Base-by-base conservation (phyloP, 2,797 vertebrate genomes). In the Smutsia temminckii region DNA sequence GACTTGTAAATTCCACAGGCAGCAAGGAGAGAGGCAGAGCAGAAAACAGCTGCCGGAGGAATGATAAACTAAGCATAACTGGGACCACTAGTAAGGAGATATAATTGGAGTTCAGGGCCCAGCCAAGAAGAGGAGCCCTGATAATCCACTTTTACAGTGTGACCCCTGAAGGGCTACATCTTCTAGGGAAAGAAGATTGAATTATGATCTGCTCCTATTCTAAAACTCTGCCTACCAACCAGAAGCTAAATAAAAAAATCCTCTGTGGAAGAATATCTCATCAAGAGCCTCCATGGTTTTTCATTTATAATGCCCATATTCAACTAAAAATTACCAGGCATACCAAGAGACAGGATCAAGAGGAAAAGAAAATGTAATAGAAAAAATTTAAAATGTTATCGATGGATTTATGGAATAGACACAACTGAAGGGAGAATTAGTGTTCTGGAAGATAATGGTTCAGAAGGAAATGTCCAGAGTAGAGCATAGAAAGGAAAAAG, bases 311-410 rank as follows among this genome's bases (percentile, higher is more conserved):
- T 89, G 29, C 25, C 27, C 57, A 74, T 21, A 90, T 69, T 66
- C 89, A 80, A 55, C 71, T 66, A 81, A 91, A 97, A 94, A 64
- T 88, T 53, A 74, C 34, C 40, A 80, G 29, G 17, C 71, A 88
- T 71, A 89, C 7, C 37, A 80, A 91, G 42, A 91, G 29, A 46
- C 6, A 91, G 16, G 37, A 83, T 21, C 29, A 89, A 83, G 42
- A 95, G 8, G 46, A 88, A 71, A 72, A 86, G 34, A 57, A 89
- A 93, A 37, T 29, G 14, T 46, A 78, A 81, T 0, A 74, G 53
- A 85, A 85, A 27, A 92, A 94, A 93, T 18, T 83, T 78, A 96
- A 32, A 71, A 89, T 68, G 49, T 32, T 42, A 61, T 53, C 40
- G 5, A 40, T 89, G 21, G 27, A 77, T 57, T 86, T 94, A 87